Conservation (phyloP, 1,140 invertebrate genomes). For the Heliconius hewitsoni region DNA sequence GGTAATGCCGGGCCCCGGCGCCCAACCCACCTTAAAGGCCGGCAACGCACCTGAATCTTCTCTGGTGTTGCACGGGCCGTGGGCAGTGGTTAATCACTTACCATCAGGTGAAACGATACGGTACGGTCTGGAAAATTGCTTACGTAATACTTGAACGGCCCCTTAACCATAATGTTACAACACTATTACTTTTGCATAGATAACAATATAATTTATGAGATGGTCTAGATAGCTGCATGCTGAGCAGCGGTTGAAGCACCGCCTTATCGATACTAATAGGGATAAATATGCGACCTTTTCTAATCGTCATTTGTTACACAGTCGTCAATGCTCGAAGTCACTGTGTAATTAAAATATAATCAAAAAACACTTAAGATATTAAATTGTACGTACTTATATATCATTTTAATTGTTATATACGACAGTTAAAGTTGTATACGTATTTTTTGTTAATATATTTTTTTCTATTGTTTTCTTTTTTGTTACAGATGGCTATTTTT, state of each 20-base stretch:
- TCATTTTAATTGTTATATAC: not conserved
- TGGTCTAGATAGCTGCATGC: conserved; percentile 33
- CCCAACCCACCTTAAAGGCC: too few relatives aligned
- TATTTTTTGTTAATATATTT: not conserved
- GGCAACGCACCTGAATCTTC: too few relatives aligned
- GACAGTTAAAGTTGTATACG: not conserved
- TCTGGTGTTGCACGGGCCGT: too few relatives aligned
- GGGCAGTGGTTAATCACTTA: too few relatives aligned
- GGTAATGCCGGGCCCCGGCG: too few relatives aligned
- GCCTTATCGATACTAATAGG: not conserved
- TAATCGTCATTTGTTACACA: not conserved
- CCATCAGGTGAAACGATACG: too few relatives aligned
- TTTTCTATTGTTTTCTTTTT: not conserved
- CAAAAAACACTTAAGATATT: conserved; percentile 5
- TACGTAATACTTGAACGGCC: too few relatives aligned
- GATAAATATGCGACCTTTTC: not conserved
- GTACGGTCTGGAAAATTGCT: too few relatives aligned
- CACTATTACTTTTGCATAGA: not conserved
- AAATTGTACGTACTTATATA: not conserved
- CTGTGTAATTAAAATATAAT: conserved; percentile 1
- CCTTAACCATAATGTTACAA: not conserved
- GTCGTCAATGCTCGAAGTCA: not conserved
- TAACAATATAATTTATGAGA: conserved; percentile 19
- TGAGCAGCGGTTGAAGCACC: conserved; percentile 23
- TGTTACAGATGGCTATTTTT: conserved; percentile 27